These are phyloP conservation scores for Trichopria drosophilae DNA, from an alignment of 2,888 invertebrate species.

Conservation along the genomic window DNA sequence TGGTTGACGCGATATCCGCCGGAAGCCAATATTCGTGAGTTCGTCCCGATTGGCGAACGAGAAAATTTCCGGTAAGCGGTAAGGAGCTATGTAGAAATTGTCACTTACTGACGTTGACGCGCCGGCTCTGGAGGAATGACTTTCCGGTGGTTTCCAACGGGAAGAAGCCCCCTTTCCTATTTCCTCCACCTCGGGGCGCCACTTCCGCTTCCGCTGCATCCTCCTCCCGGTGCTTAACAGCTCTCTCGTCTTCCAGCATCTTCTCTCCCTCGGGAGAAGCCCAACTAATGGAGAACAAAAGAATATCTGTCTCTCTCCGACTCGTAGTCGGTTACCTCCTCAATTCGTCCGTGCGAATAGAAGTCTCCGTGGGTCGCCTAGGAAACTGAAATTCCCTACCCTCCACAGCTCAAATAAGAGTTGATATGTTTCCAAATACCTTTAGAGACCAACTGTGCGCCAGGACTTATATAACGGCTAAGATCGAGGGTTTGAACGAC, in stretches of 20 bases:
- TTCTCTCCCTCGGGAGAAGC: constrained; percentile 39
- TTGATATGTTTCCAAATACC: too few species aligned
- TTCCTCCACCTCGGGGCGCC: constrained; percentile 35
- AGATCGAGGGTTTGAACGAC: too few species aligned
- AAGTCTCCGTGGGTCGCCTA: too few species aligned
- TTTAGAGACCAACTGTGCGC: too few species aligned
- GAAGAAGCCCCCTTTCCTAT: constrained; percentile 38
- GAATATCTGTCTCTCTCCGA: constrained; percentile 15
- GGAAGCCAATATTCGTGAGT: too few species aligned
- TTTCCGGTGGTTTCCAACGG: constrained; percentile 31
- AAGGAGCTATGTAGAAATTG: background rate
- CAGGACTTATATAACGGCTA: too few species aligned
- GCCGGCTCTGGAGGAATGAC: constrained; percentile 31
- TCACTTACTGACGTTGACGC: constrained; percentile 39
- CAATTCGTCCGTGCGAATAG: background rate
- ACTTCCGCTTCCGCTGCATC: constrained; percentile 38
- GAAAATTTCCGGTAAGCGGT: too few species aligned
- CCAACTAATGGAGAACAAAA: constrained; percentile 43
- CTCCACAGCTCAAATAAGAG: too few species aligned
- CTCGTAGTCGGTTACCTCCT: too few species aligned
- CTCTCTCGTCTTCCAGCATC: constrained; percentile 35
- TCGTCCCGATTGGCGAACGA: too few species aligned
- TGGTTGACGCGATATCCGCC: too few species aligned
- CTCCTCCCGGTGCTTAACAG: constrained; percentile 7
- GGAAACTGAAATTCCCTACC: too few species aligned